A percentile compares a stretch with the other conserved stretches of the same genome.
Conservation (phyloP, 2,113 vertebrate species). For the Jaculus jaculus region DNA sequence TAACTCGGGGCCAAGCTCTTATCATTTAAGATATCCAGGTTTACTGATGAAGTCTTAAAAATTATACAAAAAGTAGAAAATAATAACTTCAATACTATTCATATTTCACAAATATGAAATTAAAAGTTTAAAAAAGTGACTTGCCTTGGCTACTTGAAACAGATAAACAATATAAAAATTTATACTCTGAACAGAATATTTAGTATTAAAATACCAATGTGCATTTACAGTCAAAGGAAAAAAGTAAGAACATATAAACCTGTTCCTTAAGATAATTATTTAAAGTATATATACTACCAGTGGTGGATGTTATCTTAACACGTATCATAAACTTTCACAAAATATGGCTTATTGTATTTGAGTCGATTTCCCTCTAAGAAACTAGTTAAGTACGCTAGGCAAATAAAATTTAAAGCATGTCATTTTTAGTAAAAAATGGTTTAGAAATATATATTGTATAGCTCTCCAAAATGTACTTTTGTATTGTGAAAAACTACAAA, state of each 20-base stretch:
- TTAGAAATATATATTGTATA: conserved; percentile 18
- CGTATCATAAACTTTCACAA: neutral
- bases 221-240: neutral
- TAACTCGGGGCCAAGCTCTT: conserved; percentile 24
- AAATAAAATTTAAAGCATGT: conserved; percentile 48
- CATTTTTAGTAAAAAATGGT: conserved; percentile 40
- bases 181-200: neutral
- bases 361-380: conserved; percentile 32
- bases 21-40: conserved; percentile 38
- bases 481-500: conserved; percentile 8
- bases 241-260: neutral
- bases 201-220: neutral
- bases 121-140: neutral
- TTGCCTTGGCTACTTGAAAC: neutral
- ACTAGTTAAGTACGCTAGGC: neutral
- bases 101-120: conserved; percentile 18
- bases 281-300: neutral
- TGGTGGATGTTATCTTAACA: neutral
- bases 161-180: conserved; percentile 20
- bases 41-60: conserved; percentile 65
- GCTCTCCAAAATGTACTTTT: neutral
- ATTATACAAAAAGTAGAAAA: neutral
- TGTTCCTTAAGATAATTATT: neutral
- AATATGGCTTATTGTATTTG: neutral
- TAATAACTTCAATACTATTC: neutral